phyloP scores from a whole-genome alignment of 2,888 invertebrate genomes.

The Epinotia bilunana region DNA sequence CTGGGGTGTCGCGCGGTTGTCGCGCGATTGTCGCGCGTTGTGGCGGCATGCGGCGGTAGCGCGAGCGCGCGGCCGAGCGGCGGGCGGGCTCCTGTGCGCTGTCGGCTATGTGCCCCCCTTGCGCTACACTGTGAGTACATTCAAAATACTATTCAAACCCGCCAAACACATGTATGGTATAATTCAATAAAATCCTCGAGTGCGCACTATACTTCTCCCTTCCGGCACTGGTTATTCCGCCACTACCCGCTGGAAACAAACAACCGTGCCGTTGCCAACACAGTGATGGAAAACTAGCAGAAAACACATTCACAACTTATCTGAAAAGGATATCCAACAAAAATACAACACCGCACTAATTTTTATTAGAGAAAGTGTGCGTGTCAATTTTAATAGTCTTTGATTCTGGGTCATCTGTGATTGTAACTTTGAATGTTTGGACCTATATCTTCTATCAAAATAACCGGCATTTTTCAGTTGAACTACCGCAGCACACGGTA shows the following conservation, averaged over 20 bases:
- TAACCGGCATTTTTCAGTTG: background rate
- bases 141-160: background rate
- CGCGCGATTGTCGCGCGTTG: constrained; percentile 50
- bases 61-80: constrained; percentile 78
- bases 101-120: constrained; percentile 84
- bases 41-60: constrained; percentile 66
- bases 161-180: background rate
- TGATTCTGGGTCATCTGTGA: background rate
- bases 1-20: constrained; percentile 48
- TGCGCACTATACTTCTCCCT: background rate
- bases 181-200: background rate
- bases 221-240: too few relatives aligned
- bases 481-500: too few relatives aligned
- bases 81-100: constrained; percentile 77
- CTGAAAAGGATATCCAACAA: background rate
- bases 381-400: background rate
- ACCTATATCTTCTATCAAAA: background rate
- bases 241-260: too few relatives aligned
- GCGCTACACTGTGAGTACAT: constrained; percentile 82
- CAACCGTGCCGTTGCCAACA: background rate
- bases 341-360: background rate
- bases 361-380: background rate
- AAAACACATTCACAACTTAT: background rate
- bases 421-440: background rate
- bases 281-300: background rate